Evolutionary conservation across 1,140 invertebrate species (phyloP).

Genomic region (Aleiodes sp.): DNA sequence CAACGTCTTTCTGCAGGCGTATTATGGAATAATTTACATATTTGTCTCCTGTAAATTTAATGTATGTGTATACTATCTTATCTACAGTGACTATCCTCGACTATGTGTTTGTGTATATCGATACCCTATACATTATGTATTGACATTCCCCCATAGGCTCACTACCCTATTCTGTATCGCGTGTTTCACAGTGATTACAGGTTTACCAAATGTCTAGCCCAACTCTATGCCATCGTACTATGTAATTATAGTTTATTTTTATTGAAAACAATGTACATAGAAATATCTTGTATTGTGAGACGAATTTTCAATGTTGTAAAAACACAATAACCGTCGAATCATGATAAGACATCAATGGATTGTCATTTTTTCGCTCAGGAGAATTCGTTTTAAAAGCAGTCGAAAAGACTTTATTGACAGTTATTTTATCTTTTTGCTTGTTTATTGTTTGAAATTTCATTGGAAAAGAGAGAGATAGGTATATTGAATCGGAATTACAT

Average conservation of each 20-base stretch:
- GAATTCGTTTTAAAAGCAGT: too few relatives aligned
- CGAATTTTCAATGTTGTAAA: too few relatives aligned
- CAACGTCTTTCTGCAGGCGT: too few relatives aligned
- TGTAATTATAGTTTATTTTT: conserved; percentile 53
- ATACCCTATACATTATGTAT: background rate
- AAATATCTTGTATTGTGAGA: too few relatives aligned
- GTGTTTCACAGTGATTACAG: conserved; percentile 26
- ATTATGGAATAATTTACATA: conserved; percentile 2
- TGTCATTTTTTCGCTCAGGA: too few relatives aligned
- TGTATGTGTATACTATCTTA: conserved; percentile 9
- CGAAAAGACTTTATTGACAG: too few relatives aligned
- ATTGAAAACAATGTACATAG: conserved; percentile 28
- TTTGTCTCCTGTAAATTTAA: conserved; percentile 1
- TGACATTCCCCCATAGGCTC: background rate
- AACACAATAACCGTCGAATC: too few relatives aligned
- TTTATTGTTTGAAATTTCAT: too few relatives aligned
- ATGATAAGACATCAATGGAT: too few relatives aligned
- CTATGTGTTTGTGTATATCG: background rate
- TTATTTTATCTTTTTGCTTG: too few relatives aligned
- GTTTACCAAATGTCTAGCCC: conserved; percentile 7
- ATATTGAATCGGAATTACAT: too few relatives aligned
- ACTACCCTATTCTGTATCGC: conserved; percentile 8
- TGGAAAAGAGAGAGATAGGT: too few relatives aligned
- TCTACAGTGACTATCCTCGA: background rate
- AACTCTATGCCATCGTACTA: background rate